A percentile compares a stretch with the other conserved stretches of the same genome.
Conservation (phyloP, 2,113 vertebrate genomes). For the Rostratula benghalensis region DNA sequence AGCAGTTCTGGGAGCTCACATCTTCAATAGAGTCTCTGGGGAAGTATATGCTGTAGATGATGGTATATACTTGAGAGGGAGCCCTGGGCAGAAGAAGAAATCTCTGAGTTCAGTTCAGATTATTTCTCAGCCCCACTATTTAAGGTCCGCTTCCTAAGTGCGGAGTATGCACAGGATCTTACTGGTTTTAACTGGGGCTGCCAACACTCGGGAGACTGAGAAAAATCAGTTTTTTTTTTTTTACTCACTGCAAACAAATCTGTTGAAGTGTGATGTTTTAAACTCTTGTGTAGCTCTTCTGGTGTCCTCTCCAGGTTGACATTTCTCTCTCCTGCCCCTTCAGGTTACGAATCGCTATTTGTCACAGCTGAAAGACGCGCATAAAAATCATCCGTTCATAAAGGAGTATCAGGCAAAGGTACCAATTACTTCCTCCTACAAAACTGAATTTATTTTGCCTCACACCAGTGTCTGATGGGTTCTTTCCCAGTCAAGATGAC, state of each 20-base stretch:
- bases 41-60: neutral
- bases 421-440: neutral
- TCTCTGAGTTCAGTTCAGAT: neutral
- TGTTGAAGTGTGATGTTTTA: neutral
- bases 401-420: slow-evolving; percentile 95
- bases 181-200: neutral
- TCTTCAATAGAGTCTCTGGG: neutral
- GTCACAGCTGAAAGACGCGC: slow-evolving; percentile 93
- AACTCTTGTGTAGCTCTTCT: neutral
- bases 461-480: fast-evolving
- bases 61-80: neutral
- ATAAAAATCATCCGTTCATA: slow-evolving; percentile 89
- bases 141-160: neutral
- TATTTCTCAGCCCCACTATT: fast-evolving
- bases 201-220: fast-evolving
- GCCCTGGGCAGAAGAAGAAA: neutral
- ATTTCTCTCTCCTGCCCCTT: neutral
- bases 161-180: fast-evolving
- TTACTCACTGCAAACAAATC: neutral
- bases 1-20: fast-evolving
- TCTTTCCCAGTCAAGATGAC: fast-evolving
- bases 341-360: slow-evolving; percentile 94
- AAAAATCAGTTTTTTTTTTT: neutral
- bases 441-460: fast-evolving
- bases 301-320: fast-evolving